Evolutionary conservation across 1,140 invertebrate genomes (phyloP).

Genomic region (Drosophila rufa): DNA sequence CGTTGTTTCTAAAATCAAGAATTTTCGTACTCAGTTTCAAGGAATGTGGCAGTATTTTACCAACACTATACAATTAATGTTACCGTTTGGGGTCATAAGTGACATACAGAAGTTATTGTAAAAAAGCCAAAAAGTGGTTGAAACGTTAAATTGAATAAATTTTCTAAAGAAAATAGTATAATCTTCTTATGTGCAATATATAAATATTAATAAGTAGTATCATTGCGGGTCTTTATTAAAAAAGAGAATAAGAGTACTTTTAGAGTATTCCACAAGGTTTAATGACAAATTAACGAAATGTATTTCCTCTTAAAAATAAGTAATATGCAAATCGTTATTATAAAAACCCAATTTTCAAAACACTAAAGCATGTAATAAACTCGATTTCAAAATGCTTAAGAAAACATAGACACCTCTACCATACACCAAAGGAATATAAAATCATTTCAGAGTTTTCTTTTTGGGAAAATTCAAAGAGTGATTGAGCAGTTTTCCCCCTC

Average conservation of each 20-base stretch:
- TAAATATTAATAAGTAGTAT: too few relatives aligned
- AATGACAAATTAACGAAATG: too few relatives aligned
- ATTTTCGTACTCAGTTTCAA: not conserved
- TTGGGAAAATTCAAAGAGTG: conserved; percentile 5
- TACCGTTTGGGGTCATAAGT: not conserved
- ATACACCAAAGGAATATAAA: not conserved
- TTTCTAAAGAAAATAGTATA: too few relatives aligned
- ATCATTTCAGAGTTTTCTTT: conserved; percentile 2
- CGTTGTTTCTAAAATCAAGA: not conserved
- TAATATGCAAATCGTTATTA: too few relatives aligned
- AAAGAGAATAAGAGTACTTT: too few relatives aligned
- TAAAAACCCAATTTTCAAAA: not conserved
- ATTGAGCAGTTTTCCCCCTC: not conserved
- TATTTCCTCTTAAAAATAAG: too few relatives aligned
- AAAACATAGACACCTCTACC: not conserved
- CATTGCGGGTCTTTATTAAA: too few relatives aligned
- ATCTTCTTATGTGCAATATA: too few relatives aligned
- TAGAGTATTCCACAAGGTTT: too few relatives aligned
- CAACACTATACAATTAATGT: not conserved
- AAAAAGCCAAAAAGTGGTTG: too few relatives aligned
- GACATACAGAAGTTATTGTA: too few relatives aligned
- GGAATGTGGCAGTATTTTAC: not conserved
- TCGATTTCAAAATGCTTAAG: not conserved
- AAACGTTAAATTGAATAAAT: too few relatives aligned
- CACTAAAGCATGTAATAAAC: not conserved